Evolutionary conservation across 2,888 invertebrate species (phyloP), one percentile per base, ranked within the genome.

Genomic region (Ophion costatus): DNA sequence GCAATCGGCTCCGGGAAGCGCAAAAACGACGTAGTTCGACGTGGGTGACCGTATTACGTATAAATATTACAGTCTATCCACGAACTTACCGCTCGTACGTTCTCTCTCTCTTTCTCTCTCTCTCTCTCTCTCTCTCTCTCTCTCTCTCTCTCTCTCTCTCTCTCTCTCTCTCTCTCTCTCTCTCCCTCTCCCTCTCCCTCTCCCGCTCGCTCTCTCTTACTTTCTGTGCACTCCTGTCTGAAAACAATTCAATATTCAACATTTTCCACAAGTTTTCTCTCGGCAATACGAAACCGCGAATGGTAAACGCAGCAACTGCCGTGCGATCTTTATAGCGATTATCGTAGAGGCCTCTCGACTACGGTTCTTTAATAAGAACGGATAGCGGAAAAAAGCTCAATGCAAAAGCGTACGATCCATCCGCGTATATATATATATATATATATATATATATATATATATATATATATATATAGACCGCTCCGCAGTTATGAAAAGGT

Each of bases 31-130:
- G 56, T 59, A 70, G 69, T 64, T 71, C 38, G 22, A 63, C 22
- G 63, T 51, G 61, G 29, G 24, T n/a, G 71, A 71, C 79, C 63
- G 56, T 71, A 79, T 79, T 61, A 79, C 56, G 73, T 66, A 80
- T 80, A 66, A 80, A 80, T 80, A 80, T 80, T 80, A 51, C 64
- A 79, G 63, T 71, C 57, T 42, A 57, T 33, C 59, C 42, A 59
- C 45, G 57, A 73, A 66, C 73, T 64, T 42, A 51, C 20, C 56
- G 56, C 20, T 24, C 70, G 20, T 70, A 24, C 22, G 22, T 63
- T 63, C 33, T 63, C 70, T 70, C 70, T 14, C 22, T 70, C 24
- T 17, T 64, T 59, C 59, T 56, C 29, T 45, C 45, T 45, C 3
- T 45, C 45, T 45, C 45, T 14, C 45, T 45, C 45, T 45, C 45